Evolutionary conservation across 2,888 invertebrate species (phyloP).

Genomic region (Camptogramma bilineatum): DNA sequence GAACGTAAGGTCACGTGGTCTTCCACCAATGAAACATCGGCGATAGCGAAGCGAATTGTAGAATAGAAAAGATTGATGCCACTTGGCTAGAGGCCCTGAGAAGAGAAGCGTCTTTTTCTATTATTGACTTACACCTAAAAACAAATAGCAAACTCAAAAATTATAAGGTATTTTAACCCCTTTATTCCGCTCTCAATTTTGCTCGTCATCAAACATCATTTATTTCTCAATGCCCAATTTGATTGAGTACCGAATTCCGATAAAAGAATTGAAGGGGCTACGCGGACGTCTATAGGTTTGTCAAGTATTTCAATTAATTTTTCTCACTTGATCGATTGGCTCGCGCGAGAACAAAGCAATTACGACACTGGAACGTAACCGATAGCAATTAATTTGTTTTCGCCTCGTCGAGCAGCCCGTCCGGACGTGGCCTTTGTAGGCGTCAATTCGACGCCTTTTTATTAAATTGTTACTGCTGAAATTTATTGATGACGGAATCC

Average conservation of each 20-base stretch:
- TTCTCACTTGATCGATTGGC: slow-evolving; percentile 79
- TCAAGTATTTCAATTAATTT: slow-evolving; percentile 80
- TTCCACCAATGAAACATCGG: no score
- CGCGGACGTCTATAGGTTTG: slow-evolving; percentile 54
- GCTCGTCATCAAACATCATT: slow-evolving; percentile 34
- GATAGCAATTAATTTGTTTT: slow-evolving; percentile 84
- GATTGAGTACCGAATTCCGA: slow-evolving; percentile 38
- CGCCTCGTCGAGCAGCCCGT: slow-evolving; percentile 68
- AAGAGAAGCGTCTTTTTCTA: no score
- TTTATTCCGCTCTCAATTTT: slow-evolving; percentile 10
- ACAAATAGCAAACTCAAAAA: not conserved
- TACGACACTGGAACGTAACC: slow-evolving; percentile 78
- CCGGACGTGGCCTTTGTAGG: slow-evolving; percentile 71
- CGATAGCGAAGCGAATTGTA: no score
- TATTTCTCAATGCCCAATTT: slow-evolving; percentile 29
- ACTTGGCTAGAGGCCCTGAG: no score
- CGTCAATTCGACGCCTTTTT: slow-evolving; percentile 71
- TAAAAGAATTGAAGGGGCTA: slow-evolving; percentile 44
- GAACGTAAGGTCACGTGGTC: no score
- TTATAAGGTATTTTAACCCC: not conserved
- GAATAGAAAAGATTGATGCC: no score
- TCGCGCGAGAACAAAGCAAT: slow-evolving; percentile 78
- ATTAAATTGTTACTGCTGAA: slow-evolving; percentile 66
- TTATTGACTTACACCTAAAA: not conserved
- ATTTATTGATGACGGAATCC: slow-evolving; percentile 39